Evolutionary conservation across 2,113 vertebrate genomes (phyloP).

Genomic region (Sisor rabdophorus): DNA sequence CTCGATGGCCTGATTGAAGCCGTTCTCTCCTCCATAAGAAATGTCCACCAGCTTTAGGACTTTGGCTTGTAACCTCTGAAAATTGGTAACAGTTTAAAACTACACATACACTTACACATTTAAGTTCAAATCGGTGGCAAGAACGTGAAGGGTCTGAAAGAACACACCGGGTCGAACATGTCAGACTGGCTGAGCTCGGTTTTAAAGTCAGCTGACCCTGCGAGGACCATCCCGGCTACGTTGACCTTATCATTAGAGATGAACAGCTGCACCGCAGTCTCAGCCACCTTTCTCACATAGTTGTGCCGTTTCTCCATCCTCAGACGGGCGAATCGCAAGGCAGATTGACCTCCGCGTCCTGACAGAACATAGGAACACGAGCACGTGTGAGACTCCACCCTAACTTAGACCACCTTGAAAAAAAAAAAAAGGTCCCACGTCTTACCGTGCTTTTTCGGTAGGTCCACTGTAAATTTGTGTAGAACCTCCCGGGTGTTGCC

Average conservation of each 20-base stretch:
- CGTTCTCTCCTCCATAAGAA: constrained; percentile 98
- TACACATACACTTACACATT: accelerated
- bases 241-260: constrained; percentile 99
- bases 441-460: constrained; percentile 98
- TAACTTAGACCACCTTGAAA: background rate
- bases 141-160: background rate
- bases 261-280: constrained; percentile 97
- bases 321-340: constrained; percentile 94
- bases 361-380: background rate
- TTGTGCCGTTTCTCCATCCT: constrained; percentile 99
- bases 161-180: constrained; percentile 97
- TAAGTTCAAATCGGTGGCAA: background rate
- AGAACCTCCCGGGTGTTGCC: constrained; percentile 98
- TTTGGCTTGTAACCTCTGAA: constrained; percentile 95
- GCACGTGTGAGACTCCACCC: background rate
- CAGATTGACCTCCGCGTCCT: constrained; percentile 98
- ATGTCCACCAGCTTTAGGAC: constrained; percentile 99
- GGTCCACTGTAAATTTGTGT: constrained; percentile 99
- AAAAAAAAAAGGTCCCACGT: background rate
- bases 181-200: constrained; percentile 97
- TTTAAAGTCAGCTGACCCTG: constrained; percentile 98
- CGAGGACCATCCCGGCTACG: constrained; percentile 94
- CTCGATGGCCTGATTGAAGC: constrained; percentile 98
- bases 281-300: constrained; percentile 97
- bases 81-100: background rate